Evolutionary conservation across 37 sponge, comb jelly and placozoan genomes (phyloP).

Genomic region (Amphimedon queenslandica): DNA sequence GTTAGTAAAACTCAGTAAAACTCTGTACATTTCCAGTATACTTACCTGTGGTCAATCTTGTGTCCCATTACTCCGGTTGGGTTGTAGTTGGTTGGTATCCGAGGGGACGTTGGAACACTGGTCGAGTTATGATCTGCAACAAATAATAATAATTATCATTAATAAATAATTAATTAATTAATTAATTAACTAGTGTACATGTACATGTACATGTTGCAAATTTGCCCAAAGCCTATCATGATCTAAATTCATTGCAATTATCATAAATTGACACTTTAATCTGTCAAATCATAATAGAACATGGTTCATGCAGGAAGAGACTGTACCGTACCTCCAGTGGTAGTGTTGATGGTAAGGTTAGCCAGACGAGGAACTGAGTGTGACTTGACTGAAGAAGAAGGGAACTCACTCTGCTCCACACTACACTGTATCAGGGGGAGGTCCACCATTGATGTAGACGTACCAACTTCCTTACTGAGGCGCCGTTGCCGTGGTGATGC

Average conservation of each 20-base stretch:
- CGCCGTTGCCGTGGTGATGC: slow-evolving; percentile 4
- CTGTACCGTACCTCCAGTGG: not conserved
- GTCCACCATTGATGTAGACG: slow-evolving; percentile 58
- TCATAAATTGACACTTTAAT: too few species aligned
- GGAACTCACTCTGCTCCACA: slow-evolving; percentile 36
- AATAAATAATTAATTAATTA: too few species aligned
- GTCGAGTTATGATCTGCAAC: slow-evolving; percentile 11
- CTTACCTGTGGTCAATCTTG: slow-evolving; percentile 43
- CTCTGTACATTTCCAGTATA: too few species aligned
- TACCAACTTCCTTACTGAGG: slow-evolving; percentile 1
- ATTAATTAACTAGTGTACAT: too few species aligned
- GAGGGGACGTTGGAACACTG: slow-evolving; percentile 65
- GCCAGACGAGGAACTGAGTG: slow-evolving; percentile 64
- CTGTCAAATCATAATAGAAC: too few species aligned
- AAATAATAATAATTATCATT: too few species aligned
- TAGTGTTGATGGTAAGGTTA: slow-evolving; percentile 20
- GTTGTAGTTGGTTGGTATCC: slow-evolving; percentile 47
- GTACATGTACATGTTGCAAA: too few species aligned
- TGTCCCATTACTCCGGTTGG: slow-evolving; percentile 62
- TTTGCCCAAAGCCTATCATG: too few species aligned
- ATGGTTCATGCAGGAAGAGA: too few species aligned
- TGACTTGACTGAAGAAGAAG: slow-evolving; percentile 42
- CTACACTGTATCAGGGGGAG: slow-evolving; percentile 26
- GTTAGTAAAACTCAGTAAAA: not conserved
- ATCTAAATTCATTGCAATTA: too few species aligned